phyloP scores from a whole-genome alignment of 2,888 invertebrate genomes.

The Omphaloscelis lunosa region DNA sequence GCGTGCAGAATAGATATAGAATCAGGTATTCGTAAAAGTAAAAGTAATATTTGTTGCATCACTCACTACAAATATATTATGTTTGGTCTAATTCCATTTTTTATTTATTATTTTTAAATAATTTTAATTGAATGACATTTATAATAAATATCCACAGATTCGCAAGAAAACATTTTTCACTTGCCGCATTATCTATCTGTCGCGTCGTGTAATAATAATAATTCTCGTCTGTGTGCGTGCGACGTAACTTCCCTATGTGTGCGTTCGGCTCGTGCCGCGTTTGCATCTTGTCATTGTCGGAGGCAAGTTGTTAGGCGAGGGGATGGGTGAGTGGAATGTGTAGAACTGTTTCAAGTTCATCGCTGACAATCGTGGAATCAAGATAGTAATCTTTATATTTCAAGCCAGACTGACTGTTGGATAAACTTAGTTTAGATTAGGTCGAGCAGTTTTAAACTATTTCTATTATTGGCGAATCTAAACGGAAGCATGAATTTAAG shows the following conservation, averaged over 20 bases:
- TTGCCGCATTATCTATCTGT: conserved; percentile 71
- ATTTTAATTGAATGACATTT: background rate
- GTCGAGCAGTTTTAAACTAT: background rate
- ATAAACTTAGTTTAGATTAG: background rate
- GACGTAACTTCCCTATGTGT: conserved; percentile 60
- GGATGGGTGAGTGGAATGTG: conserved; percentile 66
- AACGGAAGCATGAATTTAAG: background rate
- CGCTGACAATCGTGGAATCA: conserved; percentile 1
- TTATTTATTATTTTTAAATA: background rate
- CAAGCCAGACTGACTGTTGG: background rate
- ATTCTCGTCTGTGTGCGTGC: conserved; percentile 67
- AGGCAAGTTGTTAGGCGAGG: conserved; percentile 60
- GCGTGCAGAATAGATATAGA: too few relatives aligned
- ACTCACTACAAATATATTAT: too few relatives aligned
- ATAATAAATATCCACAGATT: background rate
- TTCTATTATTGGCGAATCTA: background rate
- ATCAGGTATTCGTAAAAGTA: too few relatives aligned
- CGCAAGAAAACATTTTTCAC: conserved; percentile 71
- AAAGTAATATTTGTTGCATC: too few relatives aligned
- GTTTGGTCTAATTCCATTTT: background rate
- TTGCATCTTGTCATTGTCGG: conserved; percentile 67
- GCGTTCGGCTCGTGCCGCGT: conserved; percentile 73
- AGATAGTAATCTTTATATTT: conserved; percentile 23
- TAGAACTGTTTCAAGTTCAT: conserved; percentile 46
- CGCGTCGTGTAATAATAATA: conserved; percentile 74